phyloP scores from a whole-genome alignment of 2,888 invertebrate genomes.

The Trypoxylon attenuatum region DNA sequence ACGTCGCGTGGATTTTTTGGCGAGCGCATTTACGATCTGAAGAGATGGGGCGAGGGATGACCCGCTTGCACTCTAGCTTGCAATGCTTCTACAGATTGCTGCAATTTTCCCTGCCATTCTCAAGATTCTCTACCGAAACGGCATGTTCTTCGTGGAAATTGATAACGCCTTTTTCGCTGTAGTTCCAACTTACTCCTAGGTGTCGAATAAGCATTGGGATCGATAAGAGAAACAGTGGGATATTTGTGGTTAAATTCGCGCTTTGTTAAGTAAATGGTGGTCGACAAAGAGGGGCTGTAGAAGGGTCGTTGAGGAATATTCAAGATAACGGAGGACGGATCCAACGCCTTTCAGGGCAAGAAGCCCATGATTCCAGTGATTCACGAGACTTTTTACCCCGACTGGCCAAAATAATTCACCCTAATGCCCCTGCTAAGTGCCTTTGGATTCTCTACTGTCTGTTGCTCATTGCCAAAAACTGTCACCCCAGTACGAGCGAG shows the following conservation, averaged over 20 bases:
- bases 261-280: neutral
- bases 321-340: slow-evolving; percentile 56
- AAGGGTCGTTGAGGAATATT: neutral
- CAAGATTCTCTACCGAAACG: too few species aligned
- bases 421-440: slow-evolving; percentile 72
- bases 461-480: slow-evolving; percentile 69
- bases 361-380: slow-evolving; percentile 67
- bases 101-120: slow-evolving; percentile 47
- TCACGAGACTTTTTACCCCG: slow-evolving; percentile 70
- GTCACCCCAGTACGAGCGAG: too few species aligned
- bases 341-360: slow-evolving; percentile 43
- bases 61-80: neutral
- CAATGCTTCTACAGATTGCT: slow-evolving; percentile 3
- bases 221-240: neutral
- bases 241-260: neutral
- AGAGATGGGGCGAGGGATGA: too few species aligned
- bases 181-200: too few species aligned
- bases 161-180: too few species aligned
- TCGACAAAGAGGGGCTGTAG: neutral
- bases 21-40: slow-evolving; percentile 2
- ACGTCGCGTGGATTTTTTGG: too few species aligned
- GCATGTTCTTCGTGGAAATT: too few species aligned
- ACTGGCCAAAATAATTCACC: slow-evolving; percentile 72
- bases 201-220: too few species aligned
- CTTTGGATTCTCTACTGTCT: slow-evolving; percentile 54